Evolutionary conservation across 2,797 vertebrate species (phyloP).

Genomic region (Cheirogaleus major): DNA sequence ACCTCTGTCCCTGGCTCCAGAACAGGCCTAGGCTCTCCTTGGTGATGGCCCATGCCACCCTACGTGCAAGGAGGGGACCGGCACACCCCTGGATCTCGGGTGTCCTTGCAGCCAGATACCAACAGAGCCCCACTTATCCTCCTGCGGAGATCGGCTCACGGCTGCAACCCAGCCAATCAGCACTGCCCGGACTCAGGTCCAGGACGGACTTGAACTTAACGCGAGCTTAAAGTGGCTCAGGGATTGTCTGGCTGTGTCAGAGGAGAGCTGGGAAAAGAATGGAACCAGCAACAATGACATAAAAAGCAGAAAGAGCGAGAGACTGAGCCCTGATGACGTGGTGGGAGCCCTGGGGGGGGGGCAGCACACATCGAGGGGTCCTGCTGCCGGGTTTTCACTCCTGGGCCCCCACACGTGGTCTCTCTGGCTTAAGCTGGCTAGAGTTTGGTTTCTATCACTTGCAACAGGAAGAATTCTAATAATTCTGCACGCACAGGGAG

Average conservation of each 20-base stretch:
- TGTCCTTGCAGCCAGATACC: neutral
- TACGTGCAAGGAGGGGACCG: neutral
- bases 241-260: neutral
- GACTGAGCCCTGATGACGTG: neutral
- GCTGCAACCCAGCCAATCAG: neutral
- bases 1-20: neutral
- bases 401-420: too few relatives aligned
- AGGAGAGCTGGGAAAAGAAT: neutral
- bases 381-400: neutral
- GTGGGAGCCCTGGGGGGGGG: fast-evolving
- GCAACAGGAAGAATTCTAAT: too few relatives aligned
- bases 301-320: neutral
- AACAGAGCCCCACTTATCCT: too few relatives aligned
- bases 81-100: neutral
- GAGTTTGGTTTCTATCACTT: neutral
- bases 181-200: neutral
- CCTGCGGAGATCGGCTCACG: neutral
- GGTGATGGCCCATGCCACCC: too few relatives aligned
- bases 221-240: neutral
- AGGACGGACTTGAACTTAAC: neutral
- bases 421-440: too few relatives aligned
- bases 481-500: fast-evolving
- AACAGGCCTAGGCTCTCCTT: neutral
- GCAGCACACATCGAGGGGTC: too few relatives aligned
- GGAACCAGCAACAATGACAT: neutral